Evolutionary conservation across 2,797 vertebrate genomes (phyloP).

Genomic region (Xiphorhynchus erythropygius): DNA sequence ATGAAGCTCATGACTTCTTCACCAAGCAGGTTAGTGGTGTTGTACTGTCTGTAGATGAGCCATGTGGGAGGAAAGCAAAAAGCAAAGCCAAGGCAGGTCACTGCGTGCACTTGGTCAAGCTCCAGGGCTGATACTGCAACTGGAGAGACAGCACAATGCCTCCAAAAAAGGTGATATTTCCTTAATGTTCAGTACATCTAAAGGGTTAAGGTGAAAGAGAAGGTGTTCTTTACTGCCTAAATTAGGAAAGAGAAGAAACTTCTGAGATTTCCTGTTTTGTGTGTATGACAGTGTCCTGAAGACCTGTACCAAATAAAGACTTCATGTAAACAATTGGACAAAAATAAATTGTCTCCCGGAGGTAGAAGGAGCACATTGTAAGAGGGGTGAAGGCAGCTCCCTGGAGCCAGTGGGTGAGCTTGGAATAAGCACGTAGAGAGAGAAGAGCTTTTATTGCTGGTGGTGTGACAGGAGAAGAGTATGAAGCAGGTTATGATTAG

Average conservation of each 20-base stretch:
- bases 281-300: neutral
- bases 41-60: neutral
- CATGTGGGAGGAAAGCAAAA: neutral
- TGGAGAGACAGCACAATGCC: neutral
- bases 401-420: neutral
- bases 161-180: neutral
- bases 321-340: neutral
- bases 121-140: neutral
- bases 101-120: rapidly evolving
- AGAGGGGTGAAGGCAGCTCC: neutral
- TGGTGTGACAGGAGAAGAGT: neutral
- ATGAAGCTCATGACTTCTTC: neutral
- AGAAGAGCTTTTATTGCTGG: neutral
- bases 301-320: conserved; percentile 3
- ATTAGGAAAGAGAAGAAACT: neutral
- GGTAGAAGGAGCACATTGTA: neutral
- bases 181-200: neutral
- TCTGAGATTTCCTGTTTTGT: neutral
- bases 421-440: neutral
- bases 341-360: neutral
- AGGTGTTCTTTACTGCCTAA: neutral
- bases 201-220: neutral
- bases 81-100: neutral
- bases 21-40: neutral
- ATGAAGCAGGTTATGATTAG: neutral